Evolutionary conservation across 2,797 vertebrate species (phyloP).

Genomic region (Apodemus agrarius): DNA sequence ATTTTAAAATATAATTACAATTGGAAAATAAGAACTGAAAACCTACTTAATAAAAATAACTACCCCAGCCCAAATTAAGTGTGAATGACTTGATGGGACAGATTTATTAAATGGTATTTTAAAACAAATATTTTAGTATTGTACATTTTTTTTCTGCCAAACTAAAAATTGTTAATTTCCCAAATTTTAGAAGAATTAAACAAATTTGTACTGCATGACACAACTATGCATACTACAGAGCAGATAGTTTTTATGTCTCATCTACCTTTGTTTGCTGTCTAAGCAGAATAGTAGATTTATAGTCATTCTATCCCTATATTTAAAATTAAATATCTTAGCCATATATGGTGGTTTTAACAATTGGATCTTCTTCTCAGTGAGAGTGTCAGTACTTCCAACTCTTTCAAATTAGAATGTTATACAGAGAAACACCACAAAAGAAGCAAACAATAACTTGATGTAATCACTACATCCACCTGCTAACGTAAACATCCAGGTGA

Average conservation of each 20-base stretch:
- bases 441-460: neutral
- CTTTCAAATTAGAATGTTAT: neutral
- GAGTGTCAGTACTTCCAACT: neutral
- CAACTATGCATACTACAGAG: neutral
- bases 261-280: neutral
- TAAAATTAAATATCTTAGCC: neutral
- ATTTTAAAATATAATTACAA: neutral
- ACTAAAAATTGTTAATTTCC: neutral
- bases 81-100: neutral
- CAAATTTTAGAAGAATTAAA: neutral
- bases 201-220: neutral
- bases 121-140: neutral
- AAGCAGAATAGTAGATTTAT: neutral
- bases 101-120: neutral
- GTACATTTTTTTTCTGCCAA: neutral
- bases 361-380: neutral
- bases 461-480: neutral
- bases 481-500: too few species aligned
- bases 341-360: neutral
- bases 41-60: neutral
- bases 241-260: neutral
- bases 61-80: neutral
- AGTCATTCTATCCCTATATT: neutral
- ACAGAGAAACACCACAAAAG: neutral
- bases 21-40: neutral